Conservation (phyloP, 2,113 vertebrate genomes). For the Gymnocephalus cernua region DNA sequence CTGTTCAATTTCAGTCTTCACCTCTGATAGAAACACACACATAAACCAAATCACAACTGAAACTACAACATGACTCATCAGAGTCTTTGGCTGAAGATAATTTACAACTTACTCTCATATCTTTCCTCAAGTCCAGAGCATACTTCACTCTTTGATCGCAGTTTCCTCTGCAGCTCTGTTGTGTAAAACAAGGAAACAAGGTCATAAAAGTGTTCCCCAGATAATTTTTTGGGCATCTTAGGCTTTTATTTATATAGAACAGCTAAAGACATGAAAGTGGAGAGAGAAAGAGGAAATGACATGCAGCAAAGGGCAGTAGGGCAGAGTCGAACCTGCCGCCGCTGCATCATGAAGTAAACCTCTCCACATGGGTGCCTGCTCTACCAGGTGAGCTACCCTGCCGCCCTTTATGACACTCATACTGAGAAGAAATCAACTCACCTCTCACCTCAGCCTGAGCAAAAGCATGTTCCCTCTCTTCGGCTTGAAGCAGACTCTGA, state of each 20-base stretch:
- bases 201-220: neutral
- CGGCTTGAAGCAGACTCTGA: conserved; percentile 15
- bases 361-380: too few species aligned
- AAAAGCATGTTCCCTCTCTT: conserved; percentile 18
- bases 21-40: conserved; percentile 23
- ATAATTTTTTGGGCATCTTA: too few species aligned
- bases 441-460: too few species aligned
- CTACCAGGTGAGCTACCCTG: too few species aligned
- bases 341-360: too few species aligned
- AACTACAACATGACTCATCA: neutral
- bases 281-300: too few species aligned
- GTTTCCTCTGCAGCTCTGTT: conserved; percentile 49
- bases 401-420: too few species aligned
- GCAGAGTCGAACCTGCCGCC: too few species aligned
- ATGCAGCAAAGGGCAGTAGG: too few species aligned
- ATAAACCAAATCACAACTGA: neutral
- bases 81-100: neutral
- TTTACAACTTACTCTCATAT: conserved; percentile 22
- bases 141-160: neutral
- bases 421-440: neutral
- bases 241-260: too few species aligned
- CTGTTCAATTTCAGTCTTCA: conserved; percentile 33
- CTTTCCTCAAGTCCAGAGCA: conserved; percentile 1
- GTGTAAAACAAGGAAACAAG: neutral
- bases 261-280: too few species aligned